These are phyloP conservation scores for Philereme vetulata DNA, from an alignment of 2,888 invertebrate species.

Conservation along the genomic window DNA sequence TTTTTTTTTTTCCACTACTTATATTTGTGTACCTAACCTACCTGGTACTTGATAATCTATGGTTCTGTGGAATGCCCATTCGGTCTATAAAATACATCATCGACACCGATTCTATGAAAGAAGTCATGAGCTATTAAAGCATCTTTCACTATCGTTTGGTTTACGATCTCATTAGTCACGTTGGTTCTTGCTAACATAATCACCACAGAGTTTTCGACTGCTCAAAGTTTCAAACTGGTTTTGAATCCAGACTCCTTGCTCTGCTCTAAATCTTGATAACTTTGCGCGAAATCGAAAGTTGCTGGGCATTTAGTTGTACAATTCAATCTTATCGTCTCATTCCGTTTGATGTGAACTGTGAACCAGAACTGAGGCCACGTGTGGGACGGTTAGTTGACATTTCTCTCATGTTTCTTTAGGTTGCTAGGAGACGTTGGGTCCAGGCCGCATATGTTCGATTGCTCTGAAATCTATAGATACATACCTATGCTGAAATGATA, in stretches of 20 bases:
- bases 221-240: constrained; percentile 59
- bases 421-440: constrained; percentile 40
- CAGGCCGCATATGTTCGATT: constrained; percentile 23
- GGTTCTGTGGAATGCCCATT: too few relatives aligned
- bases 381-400: constrained; percentile 61
- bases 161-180: constrained; percentile 58
- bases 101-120: constrained; percentile 40
- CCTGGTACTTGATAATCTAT: too few relatives aligned
- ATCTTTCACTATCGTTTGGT: constrained; percentile 67
- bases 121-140: constrained; percentile 47
- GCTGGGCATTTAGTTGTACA: constrained; percentile 62
- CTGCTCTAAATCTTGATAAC: constrained; percentile 65
- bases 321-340: constrained; percentile 37
- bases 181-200: constrained; percentile 75
- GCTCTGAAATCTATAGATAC: too few relatives aligned
- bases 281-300: constrained; percentile 84
- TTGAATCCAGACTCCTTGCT: constrained; percentile 54
- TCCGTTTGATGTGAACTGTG: constrained; percentile 31
- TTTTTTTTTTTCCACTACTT: too few relatives aligned
- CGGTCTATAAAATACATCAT: neutral
- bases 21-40: too few relatives aligned
- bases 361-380: constrained; percentile 28
- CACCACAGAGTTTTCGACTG: constrained; percentile 69
- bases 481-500: too few relatives aligned
- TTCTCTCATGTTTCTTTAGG: constrained; percentile 60